These are phyloP conservation scores for Coboldia fuscipes DNA, from an alignment of 1,140 invertebrate genomes.

Conservation along the genomic window DNA sequence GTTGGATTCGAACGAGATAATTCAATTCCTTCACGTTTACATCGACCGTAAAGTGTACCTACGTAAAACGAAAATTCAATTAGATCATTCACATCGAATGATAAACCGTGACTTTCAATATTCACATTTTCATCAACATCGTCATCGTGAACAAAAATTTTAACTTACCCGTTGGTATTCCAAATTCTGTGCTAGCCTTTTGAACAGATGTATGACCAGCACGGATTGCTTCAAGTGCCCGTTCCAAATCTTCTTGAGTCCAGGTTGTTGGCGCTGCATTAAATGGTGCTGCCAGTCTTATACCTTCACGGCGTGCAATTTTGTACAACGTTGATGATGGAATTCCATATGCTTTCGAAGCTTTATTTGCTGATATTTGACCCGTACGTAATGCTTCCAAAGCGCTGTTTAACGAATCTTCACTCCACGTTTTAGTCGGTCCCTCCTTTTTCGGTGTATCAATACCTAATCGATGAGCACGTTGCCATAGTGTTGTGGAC, in stretches of 20 bases:
- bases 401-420: conserved; percentile 57
- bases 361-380: conserved; percentile 72
- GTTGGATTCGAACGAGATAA: conserved; percentile 63
- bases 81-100: conserved; percentile 1
- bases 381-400: conserved; percentile 59
- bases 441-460: conserved; percentile 80
- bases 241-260: conserved; percentile 60
- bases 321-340: conserved; percentile 77
- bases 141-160: not conserved
- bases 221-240: conserved; percentile 62
- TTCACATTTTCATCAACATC: not conserved
- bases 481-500: conserved; percentile 74
- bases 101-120: not conserved
- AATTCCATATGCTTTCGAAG: conserved; percentile 76
- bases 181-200: conserved; percentile 60
- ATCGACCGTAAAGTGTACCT: conserved; percentile 66
- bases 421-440: conserved; percentile 67
- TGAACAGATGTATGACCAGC: conserved; percentile 66
- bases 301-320: conserved; percentile 71
- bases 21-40: conserved; percentile 73
- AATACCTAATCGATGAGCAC: conserved; percentile 64
- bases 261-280: conserved; percentile 78
- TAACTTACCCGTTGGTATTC: conserved; percentile 48
- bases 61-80: conserved; percentile 4
- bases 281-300: conserved; percentile 65